Evolutionary conservation across 2,888 invertebrate species (phyloP).

Genomic region (Eupithecia exiguata): DNA sequence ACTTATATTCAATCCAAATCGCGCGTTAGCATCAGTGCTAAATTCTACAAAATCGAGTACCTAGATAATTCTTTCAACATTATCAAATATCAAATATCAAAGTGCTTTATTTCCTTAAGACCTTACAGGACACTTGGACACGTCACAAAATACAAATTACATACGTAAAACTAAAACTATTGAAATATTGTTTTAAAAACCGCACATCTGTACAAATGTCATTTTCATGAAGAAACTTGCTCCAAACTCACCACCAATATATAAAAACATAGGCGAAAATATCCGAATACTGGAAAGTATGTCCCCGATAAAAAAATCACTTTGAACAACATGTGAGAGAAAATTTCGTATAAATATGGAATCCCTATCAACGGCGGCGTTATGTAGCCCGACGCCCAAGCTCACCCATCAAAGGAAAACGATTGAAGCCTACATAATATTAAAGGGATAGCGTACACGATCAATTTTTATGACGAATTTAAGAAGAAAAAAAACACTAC

Average conservation of each 20-base stretch:
- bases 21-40: no score
- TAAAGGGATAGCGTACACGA: neutral
- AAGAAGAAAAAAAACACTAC: no score
- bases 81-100: no score
- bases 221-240: neutral
- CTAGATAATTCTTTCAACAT: no score
- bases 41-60: neutral
- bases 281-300: neutral
- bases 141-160: no score
- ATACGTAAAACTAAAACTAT: no score
- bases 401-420: slow-evolving; percentile 24
- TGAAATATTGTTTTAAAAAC: no score
- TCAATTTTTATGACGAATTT: neutral
- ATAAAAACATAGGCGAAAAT: neutral
- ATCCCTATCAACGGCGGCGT: slow-evolving; percentile 23
- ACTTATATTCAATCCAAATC: no score
- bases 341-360: slow-evolving; percentile 25
- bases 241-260: neutral
- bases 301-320: slow-evolving; percentile 6
- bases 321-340: slow-evolving; percentile 17
- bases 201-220: neutral
- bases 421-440: slow-evolving; percentile 22
- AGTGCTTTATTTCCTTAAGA: no score
- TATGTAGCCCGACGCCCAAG: slow-evolving; percentile 8
- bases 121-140: no score